Conservation (phyloP, 2,888 invertebrate species). For the Agelastica alni region DNA sequence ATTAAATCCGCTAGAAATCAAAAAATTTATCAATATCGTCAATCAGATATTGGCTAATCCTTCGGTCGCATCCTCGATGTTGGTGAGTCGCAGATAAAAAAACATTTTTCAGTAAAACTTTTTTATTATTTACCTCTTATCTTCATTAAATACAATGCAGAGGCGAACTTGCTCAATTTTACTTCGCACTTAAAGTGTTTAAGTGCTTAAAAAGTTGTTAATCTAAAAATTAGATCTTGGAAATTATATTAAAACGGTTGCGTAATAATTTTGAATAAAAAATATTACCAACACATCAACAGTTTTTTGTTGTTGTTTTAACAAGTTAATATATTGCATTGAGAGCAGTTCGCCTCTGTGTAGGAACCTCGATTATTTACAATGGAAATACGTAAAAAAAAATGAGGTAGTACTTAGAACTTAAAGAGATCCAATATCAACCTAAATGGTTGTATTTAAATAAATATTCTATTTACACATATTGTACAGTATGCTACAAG, state of each 20-base stretch:
- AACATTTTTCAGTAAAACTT: conserved; percentile 31
- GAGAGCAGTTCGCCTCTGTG: conserved; percentile 14
- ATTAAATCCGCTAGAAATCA: conserved; percentile 12
- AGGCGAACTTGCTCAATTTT: too few relatives aligned
- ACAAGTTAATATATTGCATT: too few relatives aligned
- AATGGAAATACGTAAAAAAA: conserved; percentile 39
- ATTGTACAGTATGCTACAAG: conserved; percentile 25
- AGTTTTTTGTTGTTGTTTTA: too few relatives aligned
- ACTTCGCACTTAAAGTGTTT: too few relatives aligned
- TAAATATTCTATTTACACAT: conserved; percentile 28
- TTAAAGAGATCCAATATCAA: conserved; percentile 33
- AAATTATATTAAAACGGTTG: too few relatives aligned
- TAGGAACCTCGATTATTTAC: conserved; percentile 52
- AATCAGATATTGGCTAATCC: conserved; percentile 8
- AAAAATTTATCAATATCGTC: conserved; percentile 13
- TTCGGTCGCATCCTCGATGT: not conserved
- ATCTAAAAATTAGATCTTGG: not conserved
- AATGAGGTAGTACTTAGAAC: conserved; percentile 46
- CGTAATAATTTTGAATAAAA: too few relatives aligned
- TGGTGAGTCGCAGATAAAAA: conserved; percentile 17
- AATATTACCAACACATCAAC: too few relatives aligned
- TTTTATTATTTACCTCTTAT: conserved; percentile 29
- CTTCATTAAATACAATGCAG: too few relatives aligned
- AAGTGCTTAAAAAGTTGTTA: not conserved
- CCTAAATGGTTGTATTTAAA: conserved; percentile 16